A percentile compares a stretch with the other conserved stretches of the same genome.
These are phyloP conservation scores for Macaca nemestrina DNA, from an alignment of 2,113 vertebrate genomes.

Conservation along the genomic window DNA sequence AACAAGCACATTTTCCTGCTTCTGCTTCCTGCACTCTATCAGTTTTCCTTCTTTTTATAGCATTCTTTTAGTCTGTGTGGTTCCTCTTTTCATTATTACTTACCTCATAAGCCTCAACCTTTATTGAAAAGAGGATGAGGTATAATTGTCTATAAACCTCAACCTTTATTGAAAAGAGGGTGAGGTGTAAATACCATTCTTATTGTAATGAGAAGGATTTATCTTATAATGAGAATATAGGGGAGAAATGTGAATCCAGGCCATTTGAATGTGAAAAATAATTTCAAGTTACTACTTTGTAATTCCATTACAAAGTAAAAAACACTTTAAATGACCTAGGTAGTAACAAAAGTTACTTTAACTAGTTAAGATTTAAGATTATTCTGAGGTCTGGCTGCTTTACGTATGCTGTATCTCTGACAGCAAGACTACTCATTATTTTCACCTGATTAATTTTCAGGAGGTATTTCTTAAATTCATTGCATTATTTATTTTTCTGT, in stretches of 20 bases:
- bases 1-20: neutral
- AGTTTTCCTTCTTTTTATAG: neutral
- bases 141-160: neutral
- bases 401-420: neutral
- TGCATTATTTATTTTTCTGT: constrained; percentile 41
- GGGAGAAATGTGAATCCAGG: neutral
- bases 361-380: neutral
- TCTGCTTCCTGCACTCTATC: neutral
- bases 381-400: neutral
- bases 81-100: neutral
- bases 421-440: neutral
- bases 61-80: neutral
- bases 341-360: neutral
- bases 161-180: neutral
- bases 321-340: neutral
- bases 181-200: neutral
- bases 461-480: neutral
- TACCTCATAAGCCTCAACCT: neutral
- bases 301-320: neutral
- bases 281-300: constrained; percentile 3
- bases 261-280: neutral
- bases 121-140: neutral
- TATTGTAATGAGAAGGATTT: neutral
- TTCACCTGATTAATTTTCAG: neutral
- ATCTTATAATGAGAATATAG: neutral